Evolutionary conservation across 2,888 invertebrate genomes (phyloP), one percentile per base, ranked within the genome.

Genomic region (Plagiodera versicolora): DNA sequence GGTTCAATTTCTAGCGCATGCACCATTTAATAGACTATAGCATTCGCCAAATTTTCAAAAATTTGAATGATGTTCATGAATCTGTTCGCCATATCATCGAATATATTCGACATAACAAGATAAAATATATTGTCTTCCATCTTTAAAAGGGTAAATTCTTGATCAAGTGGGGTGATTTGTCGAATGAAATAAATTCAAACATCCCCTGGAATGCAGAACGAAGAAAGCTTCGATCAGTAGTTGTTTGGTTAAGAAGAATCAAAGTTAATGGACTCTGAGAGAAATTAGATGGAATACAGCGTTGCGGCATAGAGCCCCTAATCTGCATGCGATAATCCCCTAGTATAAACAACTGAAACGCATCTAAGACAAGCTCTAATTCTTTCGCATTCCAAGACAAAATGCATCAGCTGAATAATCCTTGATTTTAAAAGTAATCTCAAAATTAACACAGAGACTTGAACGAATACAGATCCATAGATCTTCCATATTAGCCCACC

Each of bases 271-370:
- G 58, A 64, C 52, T 58, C 35, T 52, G 57, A 60, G 64, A 58
- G 54, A 64, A 66, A 59, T 64, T 18, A 49, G 50, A 30, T 11
- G 35, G 39, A 52, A 52, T 35, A 39, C 52, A 18, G 16, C 18
- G 51, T 35, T 39, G 35, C 39, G 16, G 32, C 51, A 14, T 9
- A 2, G 63, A 61, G 11, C n/a, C 61, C 72, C 73, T 70, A 71
- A 75, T 76, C 77, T 77, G 75, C 77, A 77, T 76, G 74, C 75
- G 79, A 77, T 80, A 79, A 80, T 80, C 79, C 77, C 70, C 79
- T 80, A 79, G 79, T 71, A 79, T 79, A 73, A 74, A 69, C 74
- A 75, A 75, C 74, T 74, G 75, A 75, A 77, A 75, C 77, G 74
- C 78, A 70, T 70, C 75, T 75, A 77, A 78, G 77, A 78, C 72